These are phyloP conservation scores for Sinonovacula constricta DNA, from an alignment of 1,140 invertebrate genomes.

Conservation along the genomic window DNA sequence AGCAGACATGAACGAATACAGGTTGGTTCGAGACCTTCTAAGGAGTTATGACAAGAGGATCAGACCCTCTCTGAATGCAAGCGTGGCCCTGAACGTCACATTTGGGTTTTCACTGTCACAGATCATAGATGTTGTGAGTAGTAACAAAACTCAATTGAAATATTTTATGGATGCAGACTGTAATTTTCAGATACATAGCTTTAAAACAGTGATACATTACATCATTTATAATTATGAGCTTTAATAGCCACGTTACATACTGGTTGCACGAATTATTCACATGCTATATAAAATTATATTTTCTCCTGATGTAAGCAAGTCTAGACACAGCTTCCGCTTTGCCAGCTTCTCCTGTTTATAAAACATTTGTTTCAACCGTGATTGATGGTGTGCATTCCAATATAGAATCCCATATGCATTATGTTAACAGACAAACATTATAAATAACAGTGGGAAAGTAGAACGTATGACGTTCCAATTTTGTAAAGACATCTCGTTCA, in stretches of 20 bases:
- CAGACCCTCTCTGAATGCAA: slow-evolving; percentile 97
- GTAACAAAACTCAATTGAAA: too few relatives aligned
- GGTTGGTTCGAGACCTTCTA: slow-evolving; percentile 94
- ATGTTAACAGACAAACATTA: slow-evolving; percentile 1
- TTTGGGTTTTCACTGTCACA: slow-evolving; percentile 99
- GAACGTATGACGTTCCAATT: too few relatives aligned
- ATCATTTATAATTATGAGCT: too few relatives aligned
- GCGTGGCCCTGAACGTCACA: slow-evolving; percentile 95
- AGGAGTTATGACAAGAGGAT: slow-evolving; percentile 98
- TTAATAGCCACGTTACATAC: too few relatives aligned
- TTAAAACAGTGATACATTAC: too few relatives aligned
- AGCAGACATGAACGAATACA: slow-evolving; percentile 89
- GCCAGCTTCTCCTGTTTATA: neutral
- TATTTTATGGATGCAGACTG: too few relatives aligned
- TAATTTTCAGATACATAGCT: too few relatives aligned
- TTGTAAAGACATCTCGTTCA: too few relatives aligned
- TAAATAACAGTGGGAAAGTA: neutral
- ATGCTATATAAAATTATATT: too few relatives aligned
- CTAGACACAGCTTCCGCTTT: too few relatives aligned
- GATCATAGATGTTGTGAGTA: slow-evolving; percentile 98
- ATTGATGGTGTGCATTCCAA: neutral
- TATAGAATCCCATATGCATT: neutral
- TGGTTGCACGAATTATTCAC: too few relatives aligned
- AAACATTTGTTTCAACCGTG: neutral
- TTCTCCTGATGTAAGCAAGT: too few relatives aligned